Evolutionary conservation across 2,888 invertebrate species (phyloP).

Genomic region (Heliconius aoede): DNA sequence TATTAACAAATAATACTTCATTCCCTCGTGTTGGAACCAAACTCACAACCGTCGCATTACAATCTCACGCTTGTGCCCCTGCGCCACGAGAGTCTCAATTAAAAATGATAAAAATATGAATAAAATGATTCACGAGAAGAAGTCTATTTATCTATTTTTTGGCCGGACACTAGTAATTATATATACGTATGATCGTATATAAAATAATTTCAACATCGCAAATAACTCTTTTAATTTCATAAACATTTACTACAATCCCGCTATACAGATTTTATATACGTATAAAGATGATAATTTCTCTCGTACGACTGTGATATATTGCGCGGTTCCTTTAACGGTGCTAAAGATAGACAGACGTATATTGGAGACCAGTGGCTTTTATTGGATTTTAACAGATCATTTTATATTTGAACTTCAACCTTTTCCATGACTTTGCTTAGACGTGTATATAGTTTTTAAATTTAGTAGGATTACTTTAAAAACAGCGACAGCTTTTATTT

Average conservation of each 20-base stretch:
- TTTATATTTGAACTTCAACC: not conserved
- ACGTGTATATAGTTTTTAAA: not conserved
- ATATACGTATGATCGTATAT: not conserved
- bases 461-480: not conserved
- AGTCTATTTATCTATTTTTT: too few relatives aligned
- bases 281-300: constrained; percentile 25
- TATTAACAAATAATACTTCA: too few relatives aligned
- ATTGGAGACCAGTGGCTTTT: constrained; percentile 19
- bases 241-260: constrained; percentile 23
- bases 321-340: not conserved
- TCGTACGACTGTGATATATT: constrained; percentile 7
- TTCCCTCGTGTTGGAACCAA: too few relatives aligned
- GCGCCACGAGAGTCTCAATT: too few relatives aligned
- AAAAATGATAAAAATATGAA: too few relatives aligned
- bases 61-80: too few relatives aligned
- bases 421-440: not conserved
- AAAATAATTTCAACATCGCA: constrained; percentile 2
- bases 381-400: not conserved
- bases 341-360: constrained; percentile 25
- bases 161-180: too few relatives aligned
- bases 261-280: constrained; percentile 20
- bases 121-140: too few relatives aligned
- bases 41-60: too few relatives aligned
- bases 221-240: constrained; percentile 12
- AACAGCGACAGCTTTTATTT: not conserved